Evolutionary conservation across 2,113 vertebrate genomes (phyloP).

Genomic region (Synodontis membranacea): DNA sequence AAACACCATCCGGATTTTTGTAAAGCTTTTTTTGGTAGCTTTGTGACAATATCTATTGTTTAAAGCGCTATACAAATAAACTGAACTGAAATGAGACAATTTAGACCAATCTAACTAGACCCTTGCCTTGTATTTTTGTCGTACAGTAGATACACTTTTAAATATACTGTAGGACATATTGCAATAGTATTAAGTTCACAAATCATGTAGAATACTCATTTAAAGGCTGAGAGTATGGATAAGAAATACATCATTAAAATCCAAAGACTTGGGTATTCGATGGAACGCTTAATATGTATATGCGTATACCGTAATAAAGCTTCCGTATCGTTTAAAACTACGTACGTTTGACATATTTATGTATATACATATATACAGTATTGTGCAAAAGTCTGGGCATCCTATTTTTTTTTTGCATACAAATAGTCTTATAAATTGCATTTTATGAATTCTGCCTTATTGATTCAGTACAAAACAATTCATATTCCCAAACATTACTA

Average conservation of each 20-base stretch:
- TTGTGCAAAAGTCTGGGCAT: no score
- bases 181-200: not conserved
- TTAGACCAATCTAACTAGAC: not conserved
- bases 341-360: not conserved
- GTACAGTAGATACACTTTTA: not conserved
- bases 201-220: not conserved
- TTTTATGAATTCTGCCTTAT: no score
- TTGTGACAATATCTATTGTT: not conserved
- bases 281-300: not conserved
- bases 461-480: no score
- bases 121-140: not conserved
- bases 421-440: no score
- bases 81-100: not conserved
- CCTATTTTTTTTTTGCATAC: no score
- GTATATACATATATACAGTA: no score
- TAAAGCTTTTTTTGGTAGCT: not conserved
- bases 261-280: not conserved
- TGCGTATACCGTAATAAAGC: not conserved
- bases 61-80: not conserved
- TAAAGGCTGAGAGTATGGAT: not conserved
- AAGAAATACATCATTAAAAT: not conserved
- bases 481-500: no score
- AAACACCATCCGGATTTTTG: not conserved
- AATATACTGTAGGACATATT: not conserved
- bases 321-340: not conserved